Base-by-base conservation (phyloP, 2,113 vertebrate species). In the Urocolius indicus region DNA sequence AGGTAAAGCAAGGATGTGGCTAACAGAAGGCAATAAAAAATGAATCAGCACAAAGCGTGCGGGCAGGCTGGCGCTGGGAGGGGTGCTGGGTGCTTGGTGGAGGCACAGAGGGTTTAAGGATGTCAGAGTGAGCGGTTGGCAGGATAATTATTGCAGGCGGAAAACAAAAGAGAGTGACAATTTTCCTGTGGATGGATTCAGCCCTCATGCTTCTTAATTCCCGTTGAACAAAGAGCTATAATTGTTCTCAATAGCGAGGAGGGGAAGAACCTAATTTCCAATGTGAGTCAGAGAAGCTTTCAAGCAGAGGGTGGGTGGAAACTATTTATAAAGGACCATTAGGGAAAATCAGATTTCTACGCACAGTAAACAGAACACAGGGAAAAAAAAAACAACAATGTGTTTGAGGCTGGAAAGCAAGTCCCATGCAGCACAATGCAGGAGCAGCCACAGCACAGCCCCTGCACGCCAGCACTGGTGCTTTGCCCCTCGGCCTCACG, bases 171-270 rank as follows among this genome's bases (percentile, higher is more conserved):
- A 87, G 80, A 97, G 93, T 93, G 95, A 96, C 96, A 97, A 94
- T 95, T 97, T 94, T 90, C 89, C 95, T 92, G 94, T 84, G 94
- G 94, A 90, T 95, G 91, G 97, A 97, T 97, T 95, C 93, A 96
- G 93, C 94, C 96, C 94, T 96, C 77, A 22, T 81, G 96, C 94
- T 97, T 96, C 95, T 97, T 93, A 96, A 97, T 97, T 96, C 96
- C 93, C 41, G n/a, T 54, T 27, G 94, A 97, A 97, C 95, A 96
- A 97, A 96, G 95, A 94, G 96, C 96, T 92, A 86, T 96, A 96
- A 97, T 96, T 97, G 96, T 96, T 96, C 96, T 97, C 95, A 96
- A 95, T 94, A 95, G 91, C 72, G 76, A 96, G 96, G 94, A 96
- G 93, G 96, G 94, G 96, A 92, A 95, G 95, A 95, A 93, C 90